Conservation (phyloP, 1,140 invertebrate genomes). For the Ceratitis capitata region DNA sequence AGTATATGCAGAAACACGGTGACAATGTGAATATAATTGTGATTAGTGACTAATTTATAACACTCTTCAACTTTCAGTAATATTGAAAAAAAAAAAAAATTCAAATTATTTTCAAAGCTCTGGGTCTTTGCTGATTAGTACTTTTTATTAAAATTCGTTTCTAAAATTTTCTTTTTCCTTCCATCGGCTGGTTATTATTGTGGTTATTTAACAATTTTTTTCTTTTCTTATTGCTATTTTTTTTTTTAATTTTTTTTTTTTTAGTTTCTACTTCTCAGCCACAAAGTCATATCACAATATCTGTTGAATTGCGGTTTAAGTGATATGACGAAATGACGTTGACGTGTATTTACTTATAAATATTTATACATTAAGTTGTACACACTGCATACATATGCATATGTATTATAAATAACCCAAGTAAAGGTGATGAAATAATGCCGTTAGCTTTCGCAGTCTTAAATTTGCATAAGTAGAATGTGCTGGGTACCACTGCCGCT, state of each 20-base stretch:
- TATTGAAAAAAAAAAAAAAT: too few relatives aligned
- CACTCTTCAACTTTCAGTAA: too few relatives aligned
- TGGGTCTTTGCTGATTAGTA: too few relatives aligned
- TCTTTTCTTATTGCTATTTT: background rate
- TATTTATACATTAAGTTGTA: background rate
- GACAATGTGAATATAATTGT: too few relatives aligned
- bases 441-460: background rate
- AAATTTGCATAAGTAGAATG: background rate
- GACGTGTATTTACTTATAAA: background rate
- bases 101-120: too few relatives aligned
- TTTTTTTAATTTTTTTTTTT: background rate
- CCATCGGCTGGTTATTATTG: background rate
- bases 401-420: background rate
- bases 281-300: background rate
- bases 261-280: background rate
- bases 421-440: conserved; percentile 10
- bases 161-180: background rate
- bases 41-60: too few relatives aligned
- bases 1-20: too few relatives aligned
- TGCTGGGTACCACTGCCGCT: too few relatives aligned
- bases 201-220: background rate
- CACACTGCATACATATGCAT: background rate
- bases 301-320: background rate
- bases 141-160: background rate
- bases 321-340: background rate